Evolutionary conservation across 2,888 invertebrate genomes (phyloP).

Genomic region (Eristalis intricaria): DNA sequence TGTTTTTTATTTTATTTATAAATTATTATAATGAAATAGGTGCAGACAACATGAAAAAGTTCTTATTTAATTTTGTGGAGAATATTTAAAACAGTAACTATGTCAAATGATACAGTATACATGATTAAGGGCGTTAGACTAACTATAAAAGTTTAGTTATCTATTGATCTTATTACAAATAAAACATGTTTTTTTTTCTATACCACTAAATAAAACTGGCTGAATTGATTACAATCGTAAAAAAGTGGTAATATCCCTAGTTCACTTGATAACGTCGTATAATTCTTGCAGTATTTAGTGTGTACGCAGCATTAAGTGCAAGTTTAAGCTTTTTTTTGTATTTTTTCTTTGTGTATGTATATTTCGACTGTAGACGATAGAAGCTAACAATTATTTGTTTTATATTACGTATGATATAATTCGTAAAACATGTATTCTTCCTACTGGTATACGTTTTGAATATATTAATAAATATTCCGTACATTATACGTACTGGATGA

Average conservation of each 20-base stretch:
- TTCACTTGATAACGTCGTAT: constrained; percentile 3
- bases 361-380: constrained; percentile 2
- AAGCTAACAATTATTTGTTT: constrained; percentile 41
- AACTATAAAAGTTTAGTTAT: constrained; percentile 35
- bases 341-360: constrained; percentile 1
- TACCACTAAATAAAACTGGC: constrained; percentile 60
- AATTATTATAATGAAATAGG: constrained; percentile 34
- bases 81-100: constrained; percentile 62
- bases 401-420: constrained; percentile 37
- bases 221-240: constrained; percentile 38
- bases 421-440: constrained; percentile 42
- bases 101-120: constrained; percentile 57
- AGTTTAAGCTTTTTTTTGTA: constrained; percentile 9
- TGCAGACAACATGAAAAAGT: constrained; percentile 66
- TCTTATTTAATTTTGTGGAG: constrained; percentile 18
- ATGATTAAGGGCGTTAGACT: constrained; percentile 50
- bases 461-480: constrained; percentile 34
- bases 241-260: constrained; percentile 33
- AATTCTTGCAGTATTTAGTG: constrained; percentile 18
- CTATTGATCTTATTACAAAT: constrained; percentile 45
- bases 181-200: constrained; percentile 34
- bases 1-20: constrained; percentile 58
- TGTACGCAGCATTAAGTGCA: constrained; percentile 47
- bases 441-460: constrained; percentile 36
- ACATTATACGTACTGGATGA: constrained; percentile 27